Evolutionary conservation across 2,797 vertebrate genomes (phyloP).

Genomic region (Salmo trutta): DNA sequence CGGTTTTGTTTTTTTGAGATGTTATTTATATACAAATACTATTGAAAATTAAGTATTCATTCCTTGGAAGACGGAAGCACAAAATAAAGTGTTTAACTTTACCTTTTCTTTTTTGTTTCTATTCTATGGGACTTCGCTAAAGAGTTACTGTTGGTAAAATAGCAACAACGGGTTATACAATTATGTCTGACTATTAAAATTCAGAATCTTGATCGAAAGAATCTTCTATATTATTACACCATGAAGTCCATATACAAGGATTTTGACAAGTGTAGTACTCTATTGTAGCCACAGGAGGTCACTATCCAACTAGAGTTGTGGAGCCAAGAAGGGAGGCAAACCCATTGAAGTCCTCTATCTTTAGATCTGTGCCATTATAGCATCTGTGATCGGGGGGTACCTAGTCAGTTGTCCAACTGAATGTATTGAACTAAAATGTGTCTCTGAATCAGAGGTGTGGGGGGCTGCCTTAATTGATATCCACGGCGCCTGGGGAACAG

Average conservation of each 20-base stretch:
- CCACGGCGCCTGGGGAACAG: accelerated
- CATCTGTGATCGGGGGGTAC: too few species aligned
- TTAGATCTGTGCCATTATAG: too few species aligned
- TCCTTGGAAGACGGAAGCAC: conserved; percentile 70
- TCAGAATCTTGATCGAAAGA: background rate
- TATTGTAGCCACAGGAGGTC: conserved; percentile 34
- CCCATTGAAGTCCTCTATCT: too few species aligned
- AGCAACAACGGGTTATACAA: background rate
- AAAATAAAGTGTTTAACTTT: conserved; percentile 73
- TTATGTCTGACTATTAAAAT: background rate
- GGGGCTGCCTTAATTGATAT: too few species aligned
- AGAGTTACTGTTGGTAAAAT: background rate
- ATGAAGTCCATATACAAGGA: background rate
- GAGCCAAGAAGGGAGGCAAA: background rate
- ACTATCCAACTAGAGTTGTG: background rate
- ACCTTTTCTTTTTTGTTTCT: background rate
- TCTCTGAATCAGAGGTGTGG: too few species aligned
- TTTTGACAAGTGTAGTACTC: background rate
- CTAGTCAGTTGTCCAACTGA: too few species aligned
- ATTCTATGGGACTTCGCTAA: background rate
- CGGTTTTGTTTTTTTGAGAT: conserved; percentile 69
- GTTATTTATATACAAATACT: conserved; percentile 78
- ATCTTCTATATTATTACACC: background rate
- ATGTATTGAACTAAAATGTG: too few species aligned
- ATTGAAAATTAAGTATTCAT: conserved; percentile 64